Base-by-base conservation (phyloP, 1,140 invertebrate genomes). In the Bombyx mandarina region DNA sequence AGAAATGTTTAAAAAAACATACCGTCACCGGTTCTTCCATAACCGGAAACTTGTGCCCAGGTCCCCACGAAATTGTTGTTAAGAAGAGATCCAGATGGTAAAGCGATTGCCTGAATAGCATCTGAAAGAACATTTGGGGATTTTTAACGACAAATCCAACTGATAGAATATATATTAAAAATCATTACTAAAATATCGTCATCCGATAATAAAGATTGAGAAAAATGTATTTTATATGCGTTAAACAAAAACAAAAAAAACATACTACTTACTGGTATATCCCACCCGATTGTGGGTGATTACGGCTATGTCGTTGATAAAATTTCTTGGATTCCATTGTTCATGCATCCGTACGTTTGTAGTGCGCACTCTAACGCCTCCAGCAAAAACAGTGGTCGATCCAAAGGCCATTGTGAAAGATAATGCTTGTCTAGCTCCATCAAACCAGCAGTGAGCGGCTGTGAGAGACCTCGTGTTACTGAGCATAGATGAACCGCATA, bases 31-130 rank as follows among this genome's bases (percentile, higher is more conserved):
- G 66, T 73, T 1, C 62, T 52, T n/a, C 73, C 71, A n/a, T 56
- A 77, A 57, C 69, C 73, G 53, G 71, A 72, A 43, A 73, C 71
- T 1, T 71, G 52, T n/a, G 60, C 71, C 6, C 12, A 49, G 12
- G n/a, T 48, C 35, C 61, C 69, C 0, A 61, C 56, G 48, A 71
- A 77, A 18, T 63, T 57, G 26, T 67, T 53, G 6, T 45, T 53
- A 6, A 65, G 35, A 12, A 66, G 62, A 43, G 55, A 43, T 2
- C 54, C 58, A 12, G 26, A 64, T 1, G 76, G 72, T n/a, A 76
- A 58, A 56, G 66, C 64, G n/a, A 78, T 71, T 0, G 73, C 61
- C 60, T 73, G 67, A 45, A 78, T 72, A 1, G 65, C 60, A 54
- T 69, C 73, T 76, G 58, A 10, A 47, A 47, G 26, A 35, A 35